Evolutionary conservation across 1,140 invertebrate genomes (phyloP), one percentile per base, ranked within the genome.

Genomic region (Aphaenogaster rudis): DNA sequence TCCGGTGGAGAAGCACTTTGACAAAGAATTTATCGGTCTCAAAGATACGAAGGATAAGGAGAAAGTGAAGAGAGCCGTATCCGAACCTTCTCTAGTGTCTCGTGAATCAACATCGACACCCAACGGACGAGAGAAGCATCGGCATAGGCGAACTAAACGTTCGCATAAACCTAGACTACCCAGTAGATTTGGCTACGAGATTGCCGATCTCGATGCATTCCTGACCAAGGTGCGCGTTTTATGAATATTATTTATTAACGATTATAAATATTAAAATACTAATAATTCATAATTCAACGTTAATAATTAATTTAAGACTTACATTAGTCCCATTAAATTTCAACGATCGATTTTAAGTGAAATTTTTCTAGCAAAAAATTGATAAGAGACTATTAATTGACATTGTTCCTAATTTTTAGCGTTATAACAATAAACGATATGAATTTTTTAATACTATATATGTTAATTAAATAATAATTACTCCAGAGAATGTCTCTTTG

Each of bases 201-300:
- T 98, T 39, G 95, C 96, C 67, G 97, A 98, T 93, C 96, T 98
- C 50, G 97, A 98, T 88, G 96, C 96, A 45, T 97, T 98, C 92
- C 94, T 98, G 8, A 96, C 96, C 2, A 97, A 97, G 96, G 97
- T 97, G 94, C 0, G 28, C 28, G 28, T 28, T 28, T 45, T 45
- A 45, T 45, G 42, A 45, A 45, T 45, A 45, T 45, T 8, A 45
- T 8, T 48, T 48, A 11, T 48, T 3, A 52, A 52, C 2, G 42
- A 17, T 52, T 17, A 64, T 64, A 39, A 64, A 64, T 64, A 64
- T 64, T 17, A 17, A 36, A 17, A 64, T 17, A 36, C 28, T 5
- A 3, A 0, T 15, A 3, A 42, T 67, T 42, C 11, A 48, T 11
- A 48, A 21, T 21, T 21, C 21, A 21, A 48, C 48, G 28, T 28